Evolutionary conservation across 2,113 vertebrate genomes (phyloP).

Genomic region (Halichoeres trimaculatus): DNA sequence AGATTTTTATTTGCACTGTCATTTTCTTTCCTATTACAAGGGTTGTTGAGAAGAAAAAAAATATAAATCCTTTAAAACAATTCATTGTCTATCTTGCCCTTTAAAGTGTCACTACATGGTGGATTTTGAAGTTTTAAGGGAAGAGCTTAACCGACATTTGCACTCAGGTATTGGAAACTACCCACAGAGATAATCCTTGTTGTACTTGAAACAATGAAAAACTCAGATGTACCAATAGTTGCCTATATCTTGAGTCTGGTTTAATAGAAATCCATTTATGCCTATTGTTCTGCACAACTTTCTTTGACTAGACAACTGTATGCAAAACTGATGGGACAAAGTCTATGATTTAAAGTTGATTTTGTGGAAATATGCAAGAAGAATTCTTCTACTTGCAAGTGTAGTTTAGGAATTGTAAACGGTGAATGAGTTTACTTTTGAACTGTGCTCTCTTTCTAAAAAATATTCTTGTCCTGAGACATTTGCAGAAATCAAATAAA

Average conservation of each 20-base stretch:
- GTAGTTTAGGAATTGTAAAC: neutral
- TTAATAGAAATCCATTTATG: neutral
- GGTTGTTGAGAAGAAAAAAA: neutral
- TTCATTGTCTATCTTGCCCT: neutral
- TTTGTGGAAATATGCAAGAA: neutral
- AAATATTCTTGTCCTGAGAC: neutral
- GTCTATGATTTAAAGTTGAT: neutral
- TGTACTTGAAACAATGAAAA: neutral
- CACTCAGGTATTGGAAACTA: neutral
- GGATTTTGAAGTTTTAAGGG: neutral
- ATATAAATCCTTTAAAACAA: neutral
- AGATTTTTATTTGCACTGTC: neutral
- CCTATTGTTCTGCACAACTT: slow-evolving; percentile 6
- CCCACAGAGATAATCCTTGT: neutral
- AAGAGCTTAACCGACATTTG: neutral
- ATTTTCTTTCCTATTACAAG: neutral
- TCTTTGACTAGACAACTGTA: slow-evolving; percentile 8
- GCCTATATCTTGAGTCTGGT: neutral
- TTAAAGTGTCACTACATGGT: neutral
- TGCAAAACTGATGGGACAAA: slow-evolving; percentile 1
- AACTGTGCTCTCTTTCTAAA: too few relatives aligned
- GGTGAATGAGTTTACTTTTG: neutral
- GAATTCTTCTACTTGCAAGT: neutral
- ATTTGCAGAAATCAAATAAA: too few relatives aligned
- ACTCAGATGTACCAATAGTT: neutral